phyloP scores from a whole-genome alignment of 2,113 vertebrate genomes.

The Engraulis encrasicolus region DNA sequence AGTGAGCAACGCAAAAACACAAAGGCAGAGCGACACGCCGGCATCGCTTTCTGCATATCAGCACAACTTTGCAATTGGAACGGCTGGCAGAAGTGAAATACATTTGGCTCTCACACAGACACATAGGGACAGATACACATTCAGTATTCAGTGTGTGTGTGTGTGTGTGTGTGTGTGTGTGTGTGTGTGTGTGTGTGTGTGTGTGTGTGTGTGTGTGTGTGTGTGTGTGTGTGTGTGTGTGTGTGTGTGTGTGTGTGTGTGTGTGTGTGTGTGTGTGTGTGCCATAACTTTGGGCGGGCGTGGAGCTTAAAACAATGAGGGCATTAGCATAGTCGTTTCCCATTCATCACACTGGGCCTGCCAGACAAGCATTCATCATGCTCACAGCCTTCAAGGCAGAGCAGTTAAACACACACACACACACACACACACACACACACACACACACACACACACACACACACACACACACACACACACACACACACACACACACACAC shows the following conservation, averaged over 20 bases:
- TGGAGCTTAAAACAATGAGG: conserved; percentile 65
- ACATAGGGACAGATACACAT: neutral
- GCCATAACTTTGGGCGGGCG: conserved; percentile 59
- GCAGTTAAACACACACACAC: too few relatives aligned
- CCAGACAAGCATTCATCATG: conserved; percentile 64
- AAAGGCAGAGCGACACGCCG: neutral
- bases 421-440: too few relatives aligned
- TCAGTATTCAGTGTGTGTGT: too few relatives aligned
- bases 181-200: too few relatives aligned
- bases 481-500: too few relatives aligned
- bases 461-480: too few relatives aligned
- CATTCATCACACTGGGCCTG: conserved; percentile 60
- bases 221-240: too few relatives aligned
- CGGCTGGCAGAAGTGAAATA: neutral
- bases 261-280: too few relatives aligned
- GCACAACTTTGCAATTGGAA: neutral
- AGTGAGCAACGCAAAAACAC: neutral
- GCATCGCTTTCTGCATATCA: neutral
- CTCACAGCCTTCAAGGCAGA: neutral
- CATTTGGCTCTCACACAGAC: neutral
- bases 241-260: too few relatives aligned
- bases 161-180: too few relatives aligned
- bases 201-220: too few relatives aligned
- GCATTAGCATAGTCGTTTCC: conserved; percentile 63
- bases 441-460: too few relatives aligned